Evolutionary conservation across 1,140 invertebrate genomes (phyloP), one percentile per base, ranked within the genome.

Genomic region (Neodiprion fabricii): DNA sequence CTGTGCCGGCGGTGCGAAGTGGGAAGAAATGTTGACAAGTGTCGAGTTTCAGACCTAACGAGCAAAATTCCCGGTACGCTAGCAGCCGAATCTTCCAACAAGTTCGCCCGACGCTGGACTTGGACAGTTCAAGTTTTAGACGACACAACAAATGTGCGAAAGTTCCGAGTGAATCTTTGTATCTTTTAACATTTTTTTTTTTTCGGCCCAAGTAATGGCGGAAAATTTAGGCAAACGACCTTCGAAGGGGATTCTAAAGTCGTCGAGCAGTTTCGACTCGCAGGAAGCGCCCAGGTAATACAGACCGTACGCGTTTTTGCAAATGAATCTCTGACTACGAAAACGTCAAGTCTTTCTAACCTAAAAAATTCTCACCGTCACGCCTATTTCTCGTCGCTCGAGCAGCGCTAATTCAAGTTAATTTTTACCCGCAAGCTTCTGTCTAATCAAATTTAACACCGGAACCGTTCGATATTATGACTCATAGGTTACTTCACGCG

Each of bases 201-300:
- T 14, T 1, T 17, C 9, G 4, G 3, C 11, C 11, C 11, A 61
- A 61, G 53, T 61, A 12, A 88, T 88, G 87, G 87, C 87, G 75
- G 87, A 88, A 70, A 86, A 88, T 81, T 79, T 88, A 75, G 86
- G 85, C n/a, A 88, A 88, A 80, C 83, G 87, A 75, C 96, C 96
- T 79, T 92, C 93, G 49, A 98, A 98, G 90, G 95, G 97, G 78
- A 98, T 98, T 84, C 89, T 98, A 73, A 98, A 98, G 89, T 94
- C 95, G 74, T 96, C 96, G 1, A 94, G 95, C 75, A 97, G 96
- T 88, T 95, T 96, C 85, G 95, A 96, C 85, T 92, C 91, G 78
- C 91, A 91, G 76, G 92, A 95, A 77, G 88, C 90, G 80, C 89
- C 89, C 70, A 85, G 85, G 86, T 88, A 79, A 48, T 11, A 67